Evolutionary conservation across 2,797 vertebrate species (phyloP).

Genomic region (Dendrocincla fuliginosa): DNA sequence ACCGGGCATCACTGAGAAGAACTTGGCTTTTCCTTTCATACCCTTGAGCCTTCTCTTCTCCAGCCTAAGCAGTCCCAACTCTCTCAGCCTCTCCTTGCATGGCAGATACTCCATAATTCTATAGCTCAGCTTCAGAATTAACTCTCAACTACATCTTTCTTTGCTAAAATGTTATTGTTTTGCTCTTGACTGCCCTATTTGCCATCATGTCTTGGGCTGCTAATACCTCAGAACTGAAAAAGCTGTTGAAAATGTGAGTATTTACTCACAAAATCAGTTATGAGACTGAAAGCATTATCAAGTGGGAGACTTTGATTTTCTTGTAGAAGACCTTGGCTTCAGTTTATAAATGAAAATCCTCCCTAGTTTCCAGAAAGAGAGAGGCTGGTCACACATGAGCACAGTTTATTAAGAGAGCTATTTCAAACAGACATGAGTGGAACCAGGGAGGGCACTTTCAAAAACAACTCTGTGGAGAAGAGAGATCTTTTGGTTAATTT

Average conservation of each 20-base stretch:
- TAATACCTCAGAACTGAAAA: background rate
- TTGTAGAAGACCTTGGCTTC: background rate
- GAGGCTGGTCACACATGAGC: background rate
- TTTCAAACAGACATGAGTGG: background rate
- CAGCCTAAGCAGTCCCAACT: background rate
- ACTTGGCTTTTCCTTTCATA: background rate
- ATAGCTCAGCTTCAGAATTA: background rate
- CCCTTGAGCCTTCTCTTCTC: background rate
- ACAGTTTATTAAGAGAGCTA: background rate
- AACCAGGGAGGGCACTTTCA: background rate
- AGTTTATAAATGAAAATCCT: background rate
- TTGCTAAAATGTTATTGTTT: background rate
- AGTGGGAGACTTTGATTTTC: background rate
- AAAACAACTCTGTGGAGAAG: background rate
- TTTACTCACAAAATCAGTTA: background rate
- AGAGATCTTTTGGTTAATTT: background rate
- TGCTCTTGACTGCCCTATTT: background rate
- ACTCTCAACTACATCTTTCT: background rate
- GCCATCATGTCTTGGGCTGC: background rate
- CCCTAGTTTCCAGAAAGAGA: background rate
- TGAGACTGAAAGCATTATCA: background rate
- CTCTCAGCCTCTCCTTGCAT: background rate
- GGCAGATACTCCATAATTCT: background rate
- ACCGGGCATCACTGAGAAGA: background rate
- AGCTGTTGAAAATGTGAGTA: background rate